Conservation (phyloP, 2,797 vertebrate species). For the Ibycter americanus region DNA sequence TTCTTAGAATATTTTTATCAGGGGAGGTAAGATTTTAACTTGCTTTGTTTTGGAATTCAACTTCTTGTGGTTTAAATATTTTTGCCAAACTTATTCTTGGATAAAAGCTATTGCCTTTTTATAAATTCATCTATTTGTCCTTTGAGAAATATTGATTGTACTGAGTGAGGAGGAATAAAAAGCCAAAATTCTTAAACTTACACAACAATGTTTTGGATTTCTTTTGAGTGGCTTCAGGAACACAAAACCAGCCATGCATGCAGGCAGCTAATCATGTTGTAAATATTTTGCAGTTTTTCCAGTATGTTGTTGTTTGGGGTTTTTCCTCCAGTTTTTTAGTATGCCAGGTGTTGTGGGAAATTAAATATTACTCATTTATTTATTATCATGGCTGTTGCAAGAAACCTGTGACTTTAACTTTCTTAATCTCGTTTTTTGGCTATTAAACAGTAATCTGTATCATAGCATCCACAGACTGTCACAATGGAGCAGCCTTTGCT, state of each 20-base stretch:
- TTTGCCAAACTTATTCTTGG: constrained; percentile 32
- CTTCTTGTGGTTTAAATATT: constrained; percentile 40
- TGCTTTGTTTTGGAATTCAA: constrained; percentile 74
- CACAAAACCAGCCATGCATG: constrained; percentile 56
- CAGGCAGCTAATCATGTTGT: constrained; percentile 56
- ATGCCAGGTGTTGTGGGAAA: constrained; percentile 53
- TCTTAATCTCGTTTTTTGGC: constrained; percentile 72
- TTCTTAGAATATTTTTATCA: constrained; percentile 64
- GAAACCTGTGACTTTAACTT: constrained; percentile 70
- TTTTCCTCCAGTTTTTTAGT: constrained; percentile 21
- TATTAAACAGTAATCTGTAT: constrained; percentile 68
- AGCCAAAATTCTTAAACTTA: constrained; percentile 58
- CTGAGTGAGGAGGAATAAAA: constrained; percentile 2
- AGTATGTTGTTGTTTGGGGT: background rate
- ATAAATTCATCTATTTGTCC: background rate
- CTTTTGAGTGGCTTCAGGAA: constrained; percentile 61
- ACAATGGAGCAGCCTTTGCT: constrained; percentile 66
- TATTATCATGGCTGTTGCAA: constrained; percentile 47
- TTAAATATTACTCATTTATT: constrained; percentile 63
- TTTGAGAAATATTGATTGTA: background rate
- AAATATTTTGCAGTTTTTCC: constrained; percentile 62
- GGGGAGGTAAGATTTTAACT: constrained; percentile 73
- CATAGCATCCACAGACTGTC: constrained; percentile 55
- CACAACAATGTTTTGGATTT: constrained; percentile 42
- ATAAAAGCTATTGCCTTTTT: background rate